These are phyloP conservation scores for Lycaon pictus DNA, from an alignment of 2,113 vertebrate genomes.

Conservation along the genomic window DNA sequence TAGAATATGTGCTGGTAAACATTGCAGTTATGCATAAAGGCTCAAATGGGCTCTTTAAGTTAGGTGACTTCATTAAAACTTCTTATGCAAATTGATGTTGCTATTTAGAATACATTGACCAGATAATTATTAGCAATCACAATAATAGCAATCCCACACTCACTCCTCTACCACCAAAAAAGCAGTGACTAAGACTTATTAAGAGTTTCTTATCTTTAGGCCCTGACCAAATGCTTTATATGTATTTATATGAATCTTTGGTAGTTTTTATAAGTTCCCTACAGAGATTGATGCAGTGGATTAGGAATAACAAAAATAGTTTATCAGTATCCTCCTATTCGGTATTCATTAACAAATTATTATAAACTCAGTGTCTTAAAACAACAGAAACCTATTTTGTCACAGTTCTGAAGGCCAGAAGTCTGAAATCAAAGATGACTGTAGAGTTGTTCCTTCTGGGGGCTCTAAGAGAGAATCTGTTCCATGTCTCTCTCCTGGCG, in stretches of 20 bases:
- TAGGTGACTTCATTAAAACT: neutral
- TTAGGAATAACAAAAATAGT: neutral
- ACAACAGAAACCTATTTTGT: neutral
- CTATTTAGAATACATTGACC: neutral
- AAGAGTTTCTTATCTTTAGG: neutral
- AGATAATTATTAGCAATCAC: neutral
- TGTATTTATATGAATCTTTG: neutral
- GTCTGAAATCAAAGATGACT: neutral
- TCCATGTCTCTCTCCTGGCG: neutral
- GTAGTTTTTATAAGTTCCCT: neutral
- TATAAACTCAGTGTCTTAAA: neutral
- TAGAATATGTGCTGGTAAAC: neutral
- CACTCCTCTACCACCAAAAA: neutral
- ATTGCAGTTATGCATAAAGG: fast-evolving
- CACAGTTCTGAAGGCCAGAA: neutral
- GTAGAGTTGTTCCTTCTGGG: neutral
- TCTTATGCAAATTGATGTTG: neutral
- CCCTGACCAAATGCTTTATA: neutral
- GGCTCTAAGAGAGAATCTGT: neutral
- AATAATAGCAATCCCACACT: neutral
- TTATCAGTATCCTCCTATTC: neutral
- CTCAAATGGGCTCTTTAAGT: fast-evolving
- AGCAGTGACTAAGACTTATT: neutral
- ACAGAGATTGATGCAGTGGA: fast-evolving
- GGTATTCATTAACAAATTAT: neutral